phyloP scores from a whole-genome alignment of 1,140 invertebrate species.

The Penaeus vannamei region DNA sequence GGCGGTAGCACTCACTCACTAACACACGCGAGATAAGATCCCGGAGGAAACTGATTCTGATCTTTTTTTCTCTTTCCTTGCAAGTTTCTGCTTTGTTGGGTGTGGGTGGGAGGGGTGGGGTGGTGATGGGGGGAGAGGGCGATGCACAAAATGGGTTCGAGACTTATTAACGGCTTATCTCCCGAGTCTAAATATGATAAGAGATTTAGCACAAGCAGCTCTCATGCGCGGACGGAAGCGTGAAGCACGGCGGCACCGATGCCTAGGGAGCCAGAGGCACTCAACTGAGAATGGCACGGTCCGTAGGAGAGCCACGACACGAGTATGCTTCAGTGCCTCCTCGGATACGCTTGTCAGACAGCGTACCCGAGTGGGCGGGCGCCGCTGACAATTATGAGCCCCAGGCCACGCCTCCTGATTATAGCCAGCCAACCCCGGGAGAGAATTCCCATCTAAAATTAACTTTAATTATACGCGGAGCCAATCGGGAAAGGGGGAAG shows the following conservation, averaged over 20 bases:
- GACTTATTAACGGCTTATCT: no score
- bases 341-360: conserved; percentile 58
- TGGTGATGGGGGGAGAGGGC: no score
- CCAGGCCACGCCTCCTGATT: background rate
- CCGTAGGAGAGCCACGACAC: conserved; percentile 33
- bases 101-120: no score
- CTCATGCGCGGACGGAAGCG: background rate
- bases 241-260: background rate
- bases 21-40: no score
- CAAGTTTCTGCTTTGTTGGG: no score
- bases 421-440: background rate
- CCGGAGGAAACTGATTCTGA: no score
- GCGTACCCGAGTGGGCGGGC: conserved; percentile 42
- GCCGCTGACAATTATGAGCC: conserved; percentile 38
- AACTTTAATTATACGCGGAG: conserved; percentile 10
- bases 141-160: no score
- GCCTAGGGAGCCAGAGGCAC: conserved; percentile 28
- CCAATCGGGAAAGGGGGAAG: conserved; percentile 9
- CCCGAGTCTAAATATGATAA: no score
- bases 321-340: conserved; percentile 58
- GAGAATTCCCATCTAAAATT: conserved; percentile 44
- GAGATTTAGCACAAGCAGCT: background rate
- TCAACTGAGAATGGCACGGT: conserved; percentile 49
- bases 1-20: background rate
- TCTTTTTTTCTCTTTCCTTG: no score